Evolutionary conservation across 2,797 vertebrate genomes (phyloP).

Genomic region (Pitangus sulphuratus): DNA sequence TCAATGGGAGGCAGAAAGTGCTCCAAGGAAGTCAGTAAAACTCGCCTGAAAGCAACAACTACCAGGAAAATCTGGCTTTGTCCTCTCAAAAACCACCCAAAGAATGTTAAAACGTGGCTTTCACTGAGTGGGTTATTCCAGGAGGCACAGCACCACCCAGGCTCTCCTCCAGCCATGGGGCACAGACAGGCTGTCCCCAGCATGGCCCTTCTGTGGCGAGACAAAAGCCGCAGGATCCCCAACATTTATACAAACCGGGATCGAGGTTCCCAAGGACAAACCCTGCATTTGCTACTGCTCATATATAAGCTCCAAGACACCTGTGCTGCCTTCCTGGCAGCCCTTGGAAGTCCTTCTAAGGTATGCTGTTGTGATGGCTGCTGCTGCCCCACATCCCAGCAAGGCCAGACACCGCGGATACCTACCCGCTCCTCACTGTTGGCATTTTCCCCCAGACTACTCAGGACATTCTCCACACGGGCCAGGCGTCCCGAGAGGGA

Average conservation of each 20-base stretch:
- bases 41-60: neutral
- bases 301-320: rapidly evolving
- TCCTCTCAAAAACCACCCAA: neutral
- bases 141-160: rapidly evolving
- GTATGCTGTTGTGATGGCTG: neutral
- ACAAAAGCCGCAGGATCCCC: neutral
- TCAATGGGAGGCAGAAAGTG: neutral
- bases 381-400: rapidly evolving
- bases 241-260: rapidly evolving
- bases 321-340: neutral
- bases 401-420: neutral
- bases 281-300: rapidly evolving
- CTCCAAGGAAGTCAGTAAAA: neutral
- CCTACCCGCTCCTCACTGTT: constrained; percentile 86
- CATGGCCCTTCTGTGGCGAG: rapidly evolving
- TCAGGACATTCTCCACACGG: constrained; percentile 87
- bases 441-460: constrained; percentile 76
- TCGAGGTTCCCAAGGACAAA: neutral
- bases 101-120: neutral
- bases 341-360: neutral
- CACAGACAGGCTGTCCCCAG: neutral
- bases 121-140: neutral
- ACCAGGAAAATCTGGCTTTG: neutral
- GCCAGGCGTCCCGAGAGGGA: constrained; percentile 91
- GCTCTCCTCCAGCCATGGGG: neutral